Evolutionary conservation across 2,888 invertebrate species (phyloP), one percentile per base, ranked within the genome.

Genomic region (Ectemnius cavifrons): DNA sequence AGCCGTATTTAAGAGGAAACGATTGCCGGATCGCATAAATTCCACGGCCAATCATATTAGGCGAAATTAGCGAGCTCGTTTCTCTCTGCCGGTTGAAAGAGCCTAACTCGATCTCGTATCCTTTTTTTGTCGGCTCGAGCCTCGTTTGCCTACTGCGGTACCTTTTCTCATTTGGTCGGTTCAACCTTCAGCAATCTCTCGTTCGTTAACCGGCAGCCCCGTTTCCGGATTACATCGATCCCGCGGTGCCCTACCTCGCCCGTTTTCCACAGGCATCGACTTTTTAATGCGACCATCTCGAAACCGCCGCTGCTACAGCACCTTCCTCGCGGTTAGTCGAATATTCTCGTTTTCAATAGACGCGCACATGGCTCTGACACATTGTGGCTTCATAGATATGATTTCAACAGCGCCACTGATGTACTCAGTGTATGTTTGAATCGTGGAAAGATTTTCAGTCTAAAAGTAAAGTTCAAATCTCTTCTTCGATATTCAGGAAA

Each of bases 281-380:
- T 78, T 72, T 79, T 76, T 74, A 81, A 79, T 80, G 79, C 77
- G 77, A 79, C 81, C 78, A 78, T 63, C 74, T 72, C 67, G 73
- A 75, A 78, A 76, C 67, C 80, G 79, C 81, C 77, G 64, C 74
- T 74, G 59, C 77, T 75, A 78, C 76, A 81, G 77, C 69, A 68
- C 67, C 28, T 20, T 20, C 20, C 20, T 20, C 20, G 20, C 20
- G 20, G 20, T 20, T 20, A 20, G 20, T 20, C 20, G 23, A 23
- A 37, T 37, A 37, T 37, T 37, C 37, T 37, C 37, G 6, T 37
- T 37, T 37, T 37, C 37, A 37, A 37, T 37, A 37, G 37, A 37
- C 37, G 37, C 37, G 37, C 37, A 37, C 37, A 2, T 2, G 3
- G 23, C 23, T 23, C 23, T 37, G 37, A 37, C 37, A 37, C 37